phyloP scores from a whole-genome alignment of 2,797 vertebrate species.

The Pipistrellus pygmaeus region DNA sequence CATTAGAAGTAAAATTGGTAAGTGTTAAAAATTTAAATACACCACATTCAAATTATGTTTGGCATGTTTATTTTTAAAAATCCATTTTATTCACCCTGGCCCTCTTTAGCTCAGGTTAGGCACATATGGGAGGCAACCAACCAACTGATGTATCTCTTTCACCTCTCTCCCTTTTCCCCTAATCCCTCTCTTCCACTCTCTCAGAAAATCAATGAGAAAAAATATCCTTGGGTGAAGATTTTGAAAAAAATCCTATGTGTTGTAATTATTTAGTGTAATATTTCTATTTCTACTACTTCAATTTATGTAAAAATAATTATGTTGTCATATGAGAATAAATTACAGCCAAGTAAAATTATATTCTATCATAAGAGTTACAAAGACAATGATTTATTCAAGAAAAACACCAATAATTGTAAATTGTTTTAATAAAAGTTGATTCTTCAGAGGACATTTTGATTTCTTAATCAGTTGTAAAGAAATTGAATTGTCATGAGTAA shows the following conservation, averaged over 20 bases:
- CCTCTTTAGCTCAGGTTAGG: background rate
- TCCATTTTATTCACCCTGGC: background rate
- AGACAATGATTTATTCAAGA: constrained; percentile 4
- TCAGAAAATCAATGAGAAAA: background rate
- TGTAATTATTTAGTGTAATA: constrained; percentile 14
- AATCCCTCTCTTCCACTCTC: background rate
- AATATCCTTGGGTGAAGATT: background rate
- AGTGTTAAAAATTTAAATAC: background rate
- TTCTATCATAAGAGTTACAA: background rate
- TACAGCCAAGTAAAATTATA: background rate
- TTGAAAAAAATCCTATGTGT: background rate
- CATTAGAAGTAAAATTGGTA: constrained; percentile 37
- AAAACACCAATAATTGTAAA: constrained; percentile 17
- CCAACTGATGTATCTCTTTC: background rate
- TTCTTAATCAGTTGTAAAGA: constrained; percentile 2
- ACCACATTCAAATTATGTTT: background rate
- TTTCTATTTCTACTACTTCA: background rate
- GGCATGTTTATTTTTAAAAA: background rate
- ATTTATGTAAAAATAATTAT: background rate
- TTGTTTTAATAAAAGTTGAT: background rate
- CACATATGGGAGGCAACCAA: background rate
- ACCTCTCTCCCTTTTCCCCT: background rate
- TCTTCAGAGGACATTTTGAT: constrained; percentile 21
- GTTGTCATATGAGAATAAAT: background rate
- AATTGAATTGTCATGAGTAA: constrained; percentile 49